Evolutionary conservation across 1,140 invertebrate species (phyloP), one percentile per base, ranked within the genome.

Genomic region (Papilio helenus): DNA sequence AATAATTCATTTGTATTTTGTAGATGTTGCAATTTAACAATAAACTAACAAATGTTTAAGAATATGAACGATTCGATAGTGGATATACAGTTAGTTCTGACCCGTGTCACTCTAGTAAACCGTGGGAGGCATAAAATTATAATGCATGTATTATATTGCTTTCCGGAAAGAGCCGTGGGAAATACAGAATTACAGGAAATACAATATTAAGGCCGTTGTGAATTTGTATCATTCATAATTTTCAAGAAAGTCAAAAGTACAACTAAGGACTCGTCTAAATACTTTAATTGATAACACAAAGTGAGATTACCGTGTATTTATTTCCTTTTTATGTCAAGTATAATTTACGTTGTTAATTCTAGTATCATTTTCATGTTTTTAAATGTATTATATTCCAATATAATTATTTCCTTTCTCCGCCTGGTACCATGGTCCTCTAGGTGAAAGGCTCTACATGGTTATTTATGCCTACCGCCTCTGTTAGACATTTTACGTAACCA

Each of bases 391-490:
- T 68, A 29, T 68, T 29, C 26, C 23, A 4, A 29, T 34, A 68
- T 39, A 80, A 68, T 55, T 49, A 23, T 80, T 80, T 71, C 72
- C 72, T 55, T 76, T 76, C 51, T 49, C 26, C 61, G 14, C 44
- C n/a, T 5, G 72, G 51, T 49, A 23, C n/a, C 44, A 46, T 46
- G 42, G 72, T 73, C 76, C 39, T 42, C 42, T 18, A 82, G 87
- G 87, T 87, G 87, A 88, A 88, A 88, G 87, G 87, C 77, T 68
- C 61, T 5, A 29, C 34, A 72, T 81, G 20, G 80, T 79, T 85
- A 85, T 84, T 83, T 83, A 86, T 85, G 84, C 80, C 76, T 68
- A 76, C 68, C 79, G 74, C 79, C 82, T 80, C 85, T 81, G 82
- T 77, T 51, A 18, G 76, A 77, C 73, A 79, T 61, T 58, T 88